Percentiles rank a stretch among this genome's conserved stretches.
phyloP scores from a whole-genome alignment of 2,113 vertebrate species.

The human (Homo sapiens) region GRCh38 chr11:100189501-100190000 shows the following conservation, averaged over 20 bases:
- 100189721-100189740: not conserved
- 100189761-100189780: not conserved
- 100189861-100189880: not conserved
- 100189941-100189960: not conserved
- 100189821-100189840: not conserved
- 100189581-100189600: not conserved
- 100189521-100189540: slow-evolving; percentile 14
- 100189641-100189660: not conserved
- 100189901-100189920: not conserved
- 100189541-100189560: not conserved
- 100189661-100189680: not conserved
- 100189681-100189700: not conserved
- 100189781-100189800: not conserved
- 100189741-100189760: not conserved
- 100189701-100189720: not conserved
- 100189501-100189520: not conserved
- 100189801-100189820: not conserved
- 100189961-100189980: not conserved
- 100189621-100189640: slow-evolving; percentile 3
- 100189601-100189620: not conserved
- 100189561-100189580: not conserved
- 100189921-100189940: slow-evolving; percentile 38
- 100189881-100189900: not conserved
- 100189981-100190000: not conserved
- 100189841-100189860: not conserved